Evolutionary conservation across 2,888 invertebrate species (phyloP), one percentile per base, ranked within the genome.

Genomic region (Hirtodrosophila histrioides): DNA sequence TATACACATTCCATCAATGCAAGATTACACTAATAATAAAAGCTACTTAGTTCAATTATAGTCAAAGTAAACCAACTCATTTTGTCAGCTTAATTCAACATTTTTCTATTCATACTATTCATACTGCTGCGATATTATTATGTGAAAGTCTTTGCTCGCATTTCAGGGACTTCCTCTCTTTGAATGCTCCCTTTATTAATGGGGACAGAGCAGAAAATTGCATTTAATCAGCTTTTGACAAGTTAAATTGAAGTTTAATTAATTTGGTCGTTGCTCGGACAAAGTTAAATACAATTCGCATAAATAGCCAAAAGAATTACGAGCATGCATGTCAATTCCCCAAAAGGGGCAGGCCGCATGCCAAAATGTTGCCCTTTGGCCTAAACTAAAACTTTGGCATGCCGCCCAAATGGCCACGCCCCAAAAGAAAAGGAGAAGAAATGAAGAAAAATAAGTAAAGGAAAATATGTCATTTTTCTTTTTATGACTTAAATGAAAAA

Each of bases 401-500:
- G 49, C 46, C 46, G 76, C 72, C 76, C 65, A 46, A 40, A 54
- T 17, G 17, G 17, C 17, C 17, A 17, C 17, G 10, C 45, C 69
- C 41, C 27, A 69, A 46, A 46, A 55, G 46, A 43, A 43, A 50
- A 48, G 37, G 58, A 44, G 49, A 48, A 43, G 29, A 39, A 58
- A 57, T 31, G 9, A 7, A 9, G 36, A 4, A 31, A 4, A 31
- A 31, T 31, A 31, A 31, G 8, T 7, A 31, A 31, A 7, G 9
- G 61, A 75, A 87, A 87, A 82, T 82, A 87, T 87, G 88, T 85
- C 88, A 82, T 86, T 72, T 87, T 86, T 69, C 64, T 48, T 70
- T 63, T 46, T 70, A 57, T 36, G 62, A 66, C 67, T 78, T 69
- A 69, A 57, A 71, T 62, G 61, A 67, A 80, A 80, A 84, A 68